Conservation (phyloP, 30 jellyfish, hydroid and myxozoan genomes). For the Aurelia coerulea region DNA sequence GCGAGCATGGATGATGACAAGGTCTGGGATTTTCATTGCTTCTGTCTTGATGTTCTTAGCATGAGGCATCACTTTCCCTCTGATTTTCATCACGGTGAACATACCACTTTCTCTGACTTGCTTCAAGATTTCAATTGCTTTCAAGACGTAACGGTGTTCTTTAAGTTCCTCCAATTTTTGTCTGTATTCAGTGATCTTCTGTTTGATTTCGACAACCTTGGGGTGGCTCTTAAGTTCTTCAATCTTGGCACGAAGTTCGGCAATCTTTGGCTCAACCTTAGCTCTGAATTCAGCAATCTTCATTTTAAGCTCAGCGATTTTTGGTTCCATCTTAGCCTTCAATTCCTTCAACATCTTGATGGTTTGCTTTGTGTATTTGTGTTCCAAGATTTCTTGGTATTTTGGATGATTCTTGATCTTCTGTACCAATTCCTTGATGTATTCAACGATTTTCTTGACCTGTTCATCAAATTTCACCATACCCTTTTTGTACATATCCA, state of each 20-base stretch:
- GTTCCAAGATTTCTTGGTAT: conserved; percentile 53
- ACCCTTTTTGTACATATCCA: conserved; percentile 63
- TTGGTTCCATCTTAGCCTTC: conserved; percentile 35
- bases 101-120: conserved; percentile 68
- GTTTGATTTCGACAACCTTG: conserved; percentile 52
- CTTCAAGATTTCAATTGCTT: conserved; percentile 49
- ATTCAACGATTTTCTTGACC: conserved; percentile 52
- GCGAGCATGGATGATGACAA: conserved; percentile 16
- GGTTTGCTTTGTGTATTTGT: conserved; percentile 54
- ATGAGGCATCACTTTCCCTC: conserved; percentile 54
- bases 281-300: conserved; percentile 36
- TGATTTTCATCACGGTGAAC: conserved; percentile 73
- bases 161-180: conserved; percentile 52
- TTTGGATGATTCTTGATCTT: conserved; percentile 80
- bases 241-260: conserved; percentile 49
- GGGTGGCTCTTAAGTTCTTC: conserved; percentile 70
- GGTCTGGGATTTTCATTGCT: conserved; percentile 38
- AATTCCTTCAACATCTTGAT: conserved; percentile 42
- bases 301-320: conserved; percentile 48
- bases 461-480: conserved; percentile 58
- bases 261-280: conserved; percentile 41
- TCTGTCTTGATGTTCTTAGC: conserved; percentile 1
- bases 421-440: conserved; percentile 43
- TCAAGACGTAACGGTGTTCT: conserved; percentile 54
- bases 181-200: conserved; percentile 48